These are phyloP conservation scores for Myotis yumanensis DNA, from an alignment of 2,113 vertebrate genomes.

Conservation along the genomic window DNA sequence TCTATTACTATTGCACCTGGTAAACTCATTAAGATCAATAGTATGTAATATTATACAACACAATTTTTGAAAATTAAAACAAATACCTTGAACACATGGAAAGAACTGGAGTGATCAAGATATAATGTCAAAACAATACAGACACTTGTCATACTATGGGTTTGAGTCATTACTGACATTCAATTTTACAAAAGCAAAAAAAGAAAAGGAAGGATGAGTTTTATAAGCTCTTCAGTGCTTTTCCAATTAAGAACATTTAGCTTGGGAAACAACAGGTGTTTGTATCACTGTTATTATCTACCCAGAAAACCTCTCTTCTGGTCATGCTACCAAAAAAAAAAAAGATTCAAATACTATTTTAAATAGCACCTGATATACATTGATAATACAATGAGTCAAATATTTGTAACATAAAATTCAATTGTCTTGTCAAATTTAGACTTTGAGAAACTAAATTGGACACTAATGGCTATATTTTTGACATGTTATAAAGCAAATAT, in stretches of 20 bases:
- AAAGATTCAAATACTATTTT: not conserved
- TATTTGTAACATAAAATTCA: slow-evolving; percentile 15
- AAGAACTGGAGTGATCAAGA: not conserved
- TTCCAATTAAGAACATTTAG: slow-evolving; percentile 8
- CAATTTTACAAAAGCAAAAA: not conserved
- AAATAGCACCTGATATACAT: not conserved
- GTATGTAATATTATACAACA: not conserved
- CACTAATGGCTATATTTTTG: not conserved
- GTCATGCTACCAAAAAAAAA: not conserved
- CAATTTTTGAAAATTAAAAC: not conserved
- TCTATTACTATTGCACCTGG: not conserved
- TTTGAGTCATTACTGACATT: slow-evolving; percentile 21
- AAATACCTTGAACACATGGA: slow-evolving; percentile 13
- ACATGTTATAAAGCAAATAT: not conserved
- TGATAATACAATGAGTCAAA: not conserved
- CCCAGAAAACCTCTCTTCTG: not conserved
- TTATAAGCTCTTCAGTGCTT: not conserved
- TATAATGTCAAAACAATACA: slow-evolving; percentile 18
- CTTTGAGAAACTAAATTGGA: slow-evolving; percentile 11
- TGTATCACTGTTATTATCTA: slow-evolving; percentile 11
- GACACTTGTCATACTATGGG: not conserved
- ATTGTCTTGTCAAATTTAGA: slow-evolving; percentile 7
- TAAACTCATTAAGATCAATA: not conserved
- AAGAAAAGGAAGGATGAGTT: not conserved
- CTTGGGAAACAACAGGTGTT: not conserved